These are phyloP conservation scores for Megaceryle alcyon DNA, from an alignment of 2,797 vertebrate genomes.

Conservation along the genomic window DNA sequence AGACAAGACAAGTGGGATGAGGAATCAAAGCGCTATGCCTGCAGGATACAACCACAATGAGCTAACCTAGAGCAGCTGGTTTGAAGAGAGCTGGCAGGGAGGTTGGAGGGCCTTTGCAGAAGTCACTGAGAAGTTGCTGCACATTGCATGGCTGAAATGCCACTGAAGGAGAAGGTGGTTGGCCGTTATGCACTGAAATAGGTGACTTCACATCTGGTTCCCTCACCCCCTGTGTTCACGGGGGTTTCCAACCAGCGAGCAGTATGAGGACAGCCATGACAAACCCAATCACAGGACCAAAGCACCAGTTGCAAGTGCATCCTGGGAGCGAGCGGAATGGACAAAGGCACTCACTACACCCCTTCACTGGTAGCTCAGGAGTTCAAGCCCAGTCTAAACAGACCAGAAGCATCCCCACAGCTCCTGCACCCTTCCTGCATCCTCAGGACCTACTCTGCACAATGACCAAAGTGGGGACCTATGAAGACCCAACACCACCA, in stretches of 20 bases:
- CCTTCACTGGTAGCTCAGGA: not conserved
- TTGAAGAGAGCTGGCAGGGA: not conserved
- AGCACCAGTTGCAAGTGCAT: not conserved
- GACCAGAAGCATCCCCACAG: not conserved
- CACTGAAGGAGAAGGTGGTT: not conserved
- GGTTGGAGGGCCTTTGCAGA: not conserved
- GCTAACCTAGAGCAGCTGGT: not conserved
- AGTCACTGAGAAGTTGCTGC: not conserved
- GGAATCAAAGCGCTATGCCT: not conserved
- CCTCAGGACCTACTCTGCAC: not conserved
- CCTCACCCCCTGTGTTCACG: not conserved
- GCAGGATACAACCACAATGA: fast-evolving
- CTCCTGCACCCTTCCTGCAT: not conserved
- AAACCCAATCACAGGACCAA: not conserved
- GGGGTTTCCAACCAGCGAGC: not conserved
- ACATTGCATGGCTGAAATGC: fast-evolving
- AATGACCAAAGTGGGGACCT: not conserved
- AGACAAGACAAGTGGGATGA: not conserved
- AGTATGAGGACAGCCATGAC: fast-evolving
- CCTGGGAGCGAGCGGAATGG: fast-evolving
- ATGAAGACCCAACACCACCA: not conserved
- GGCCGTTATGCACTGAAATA: fast-evolving
- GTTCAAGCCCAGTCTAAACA: not conserved
- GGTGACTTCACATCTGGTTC: not conserved
- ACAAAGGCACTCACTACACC: fast-evolving